Evolutionary conservation across 1,140 invertebrate species (phyloP).

Genomic region (Sipha flava): DNA sequence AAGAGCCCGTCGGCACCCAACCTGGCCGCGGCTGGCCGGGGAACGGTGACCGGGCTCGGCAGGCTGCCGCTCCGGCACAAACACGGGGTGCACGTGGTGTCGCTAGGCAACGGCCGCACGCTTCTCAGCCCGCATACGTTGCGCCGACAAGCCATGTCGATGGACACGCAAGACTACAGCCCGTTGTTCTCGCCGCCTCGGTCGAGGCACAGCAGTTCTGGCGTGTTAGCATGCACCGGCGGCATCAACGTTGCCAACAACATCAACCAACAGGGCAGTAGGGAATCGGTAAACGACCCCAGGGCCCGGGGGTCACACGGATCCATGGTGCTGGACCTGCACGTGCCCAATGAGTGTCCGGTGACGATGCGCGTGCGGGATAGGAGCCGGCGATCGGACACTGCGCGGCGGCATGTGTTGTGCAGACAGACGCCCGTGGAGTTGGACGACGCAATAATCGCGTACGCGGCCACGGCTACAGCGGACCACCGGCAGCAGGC

Average conservation of each 20-base stretch:
- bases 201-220: slow-evolving; percentile 33
- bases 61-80: slow-evolving; percentile 19
- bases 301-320: slow-evolving; percentile 54
- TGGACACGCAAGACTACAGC: slow-evolving; percentile 48
- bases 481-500: neutral
- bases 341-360: slow-evolving; percentile 54
- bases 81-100: slow-evolving; percentile 34
- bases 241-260: slow-evolving; percentile 38
- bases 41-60: neutral
- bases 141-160: slow-evolving; percentile 56
- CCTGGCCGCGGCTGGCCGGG: slow-evolving; percentile 39
- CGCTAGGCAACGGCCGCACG: slow-evolving; percentile 44
- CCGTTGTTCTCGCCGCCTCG: slow-evolving; percentile 38
- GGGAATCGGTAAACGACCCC: slow-evolving; percentile 43
- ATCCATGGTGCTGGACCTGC: slow-evolving; percentile 64
- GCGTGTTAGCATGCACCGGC: neutral
- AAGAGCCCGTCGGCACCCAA: slow-evolving; percentile 52
- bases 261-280: slow-evolving; percentile 34
- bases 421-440: slow-evolving; percentile 62
- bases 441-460: slow-evolving; percentile 50
- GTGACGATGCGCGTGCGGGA: slow-evolving; percentile 61
- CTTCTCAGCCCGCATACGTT: slow-evolving; percentile 50
- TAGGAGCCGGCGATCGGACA: slow-evolving; percentile 51
- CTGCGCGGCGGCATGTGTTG: slow-evolving; percentile 63
- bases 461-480: slow-evolving; percentile 41